These are phyloP conservation scores for Phoxinus phoxinus DNA, from an alignment of 2,113 vertebrate genomes.

Conservation along the genomic window DNA sequence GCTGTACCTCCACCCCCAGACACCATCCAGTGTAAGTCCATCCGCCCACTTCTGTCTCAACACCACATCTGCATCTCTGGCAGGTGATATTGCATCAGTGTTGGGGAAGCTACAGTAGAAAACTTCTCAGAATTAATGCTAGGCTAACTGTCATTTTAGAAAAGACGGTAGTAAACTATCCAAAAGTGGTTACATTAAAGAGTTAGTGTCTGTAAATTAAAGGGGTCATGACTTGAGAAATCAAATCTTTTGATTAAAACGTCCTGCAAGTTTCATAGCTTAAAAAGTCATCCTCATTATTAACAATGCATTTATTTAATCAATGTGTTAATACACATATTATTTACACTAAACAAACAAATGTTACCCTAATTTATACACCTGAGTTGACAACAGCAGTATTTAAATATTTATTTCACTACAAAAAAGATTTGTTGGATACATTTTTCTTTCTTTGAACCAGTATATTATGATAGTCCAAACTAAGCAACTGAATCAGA, in stretches of 20 bases:
- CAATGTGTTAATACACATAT: too few species aligned
- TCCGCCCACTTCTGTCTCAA: neutral
- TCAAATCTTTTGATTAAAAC: too few species aligned
- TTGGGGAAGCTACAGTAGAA: conserved; percentile 4
- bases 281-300: too few species aligned
- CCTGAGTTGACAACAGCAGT: neutral
- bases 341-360: neutral
- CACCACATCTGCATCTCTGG: neutral
- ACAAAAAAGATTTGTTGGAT: neutral
- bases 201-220: neutral
- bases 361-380: neutral
- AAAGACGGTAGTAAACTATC: neutral
- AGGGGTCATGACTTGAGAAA: too few species aligned
- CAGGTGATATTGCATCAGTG: conserved; percentile 21
- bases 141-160: neutral
- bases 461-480: neutral
- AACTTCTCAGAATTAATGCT: neutral
- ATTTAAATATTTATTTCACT: neutral
- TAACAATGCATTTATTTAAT: too few species aligned
- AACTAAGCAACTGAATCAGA: neutral
- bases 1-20: conserved; percentile 86
- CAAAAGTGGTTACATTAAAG: neutral
- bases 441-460: neutral
- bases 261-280: too few species aligned
- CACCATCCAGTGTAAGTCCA: conserved; percentile 92